Conservation (phyloP, 2,113 vertebrate genomes). For the Pachyramphus minor region DNA sequence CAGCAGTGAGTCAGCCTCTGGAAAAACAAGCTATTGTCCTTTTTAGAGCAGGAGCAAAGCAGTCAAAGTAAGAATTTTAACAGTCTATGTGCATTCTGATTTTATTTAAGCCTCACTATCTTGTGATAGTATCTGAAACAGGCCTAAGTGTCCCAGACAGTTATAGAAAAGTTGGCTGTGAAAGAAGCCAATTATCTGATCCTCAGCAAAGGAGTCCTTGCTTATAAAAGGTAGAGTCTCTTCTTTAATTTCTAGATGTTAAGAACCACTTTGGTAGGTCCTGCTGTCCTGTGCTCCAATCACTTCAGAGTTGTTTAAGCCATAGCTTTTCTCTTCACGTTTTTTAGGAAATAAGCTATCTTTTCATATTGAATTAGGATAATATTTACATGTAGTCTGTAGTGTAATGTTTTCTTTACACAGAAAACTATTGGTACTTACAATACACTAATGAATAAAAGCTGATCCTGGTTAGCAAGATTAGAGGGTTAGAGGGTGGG, state of each 20-base stretch:
- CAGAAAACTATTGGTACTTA: background rate
- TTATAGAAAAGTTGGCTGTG: background rate
- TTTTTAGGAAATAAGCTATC: background rate
- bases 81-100: conserved; percentile 44
- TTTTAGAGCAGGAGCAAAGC: conserved; percentile 68
- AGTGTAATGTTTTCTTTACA: background rate
- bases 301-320: background rate
- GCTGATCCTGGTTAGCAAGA: background rate
- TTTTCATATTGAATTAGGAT: background rate
- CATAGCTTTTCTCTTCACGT: background rate
- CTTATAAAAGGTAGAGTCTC: background rate
- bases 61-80: conserved; percentile 67
- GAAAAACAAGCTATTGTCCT: conserved; percentile 62
- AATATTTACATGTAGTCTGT: background rate
- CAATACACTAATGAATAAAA: background rate
- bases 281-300: background rate
- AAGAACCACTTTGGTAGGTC: background rate
- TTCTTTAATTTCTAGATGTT: background rate
- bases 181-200: background rate
- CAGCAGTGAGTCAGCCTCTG: conserved; percentile 67
- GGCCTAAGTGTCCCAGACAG: background rate
- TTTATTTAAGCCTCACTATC: conserved; percentile 43
- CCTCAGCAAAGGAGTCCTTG: background rate
- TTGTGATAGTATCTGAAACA: conserved; percentile 11
- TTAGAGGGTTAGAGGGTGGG: background rate